phyloP scores from a whole-genome alignment of 1,140 invertebrate species.

The Drosophila guanche region DNA sequence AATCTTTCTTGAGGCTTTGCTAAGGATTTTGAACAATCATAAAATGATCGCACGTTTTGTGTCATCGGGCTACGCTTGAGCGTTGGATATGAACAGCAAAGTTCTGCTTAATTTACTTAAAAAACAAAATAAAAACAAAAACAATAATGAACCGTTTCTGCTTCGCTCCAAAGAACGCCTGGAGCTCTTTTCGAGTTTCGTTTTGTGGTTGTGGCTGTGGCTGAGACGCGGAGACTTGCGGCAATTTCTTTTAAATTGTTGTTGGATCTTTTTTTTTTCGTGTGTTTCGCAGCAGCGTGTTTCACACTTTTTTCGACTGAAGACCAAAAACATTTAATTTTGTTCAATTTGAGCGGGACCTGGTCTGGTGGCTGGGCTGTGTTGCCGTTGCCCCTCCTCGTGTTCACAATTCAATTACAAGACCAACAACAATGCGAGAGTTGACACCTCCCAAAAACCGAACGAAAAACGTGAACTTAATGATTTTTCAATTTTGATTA shows the following conservation, averaged over 20 bases:
- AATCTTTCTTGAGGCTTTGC: constrained; percentile 14
- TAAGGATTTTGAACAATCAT: constrained; percentile 50
- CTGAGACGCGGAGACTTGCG: constrained; percentile 13
- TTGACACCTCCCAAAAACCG: constrained; percentile 58
- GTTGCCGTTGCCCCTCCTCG: constrained; percentile 4
- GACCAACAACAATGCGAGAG: constrained; percentile 36
- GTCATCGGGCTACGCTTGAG: constrained; percentile 15
- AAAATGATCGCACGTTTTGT: constrained; percentile 44
- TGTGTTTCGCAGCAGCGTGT: constrained; percentile 38
- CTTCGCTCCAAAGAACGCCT: constrained; percentile 19
- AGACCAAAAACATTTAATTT: constrained; percentile 53
- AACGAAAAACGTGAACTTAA: constrained; percentile 58
- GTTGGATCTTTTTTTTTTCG: constrained; percentile 6
- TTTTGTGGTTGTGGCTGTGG: constrained; percentile 30
- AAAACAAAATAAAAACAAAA: constrained; percentile 34
- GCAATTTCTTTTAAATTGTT: constrained; percentile 47
- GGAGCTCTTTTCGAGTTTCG: constrained; percentile 42
- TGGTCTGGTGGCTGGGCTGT: constrained; percentile 26
- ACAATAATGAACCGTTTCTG: constrained; percentile 6
- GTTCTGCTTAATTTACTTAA: constrained; percentile 73
- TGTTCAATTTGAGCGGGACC: constrained; percentile 22
- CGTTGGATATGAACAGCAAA: constrained; percentile 2
- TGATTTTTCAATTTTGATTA: constrained; percentile 75
- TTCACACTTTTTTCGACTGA: constrained; percentile 56
- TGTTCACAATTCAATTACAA: constrained; percentile 80